Percentiles rank a stretch among this genome's conserved stretches.
Evolutionary conservation across 2,113 vertebrate species (phyloP).

Genomic region (Neolamprologus ventralis): DNA sequence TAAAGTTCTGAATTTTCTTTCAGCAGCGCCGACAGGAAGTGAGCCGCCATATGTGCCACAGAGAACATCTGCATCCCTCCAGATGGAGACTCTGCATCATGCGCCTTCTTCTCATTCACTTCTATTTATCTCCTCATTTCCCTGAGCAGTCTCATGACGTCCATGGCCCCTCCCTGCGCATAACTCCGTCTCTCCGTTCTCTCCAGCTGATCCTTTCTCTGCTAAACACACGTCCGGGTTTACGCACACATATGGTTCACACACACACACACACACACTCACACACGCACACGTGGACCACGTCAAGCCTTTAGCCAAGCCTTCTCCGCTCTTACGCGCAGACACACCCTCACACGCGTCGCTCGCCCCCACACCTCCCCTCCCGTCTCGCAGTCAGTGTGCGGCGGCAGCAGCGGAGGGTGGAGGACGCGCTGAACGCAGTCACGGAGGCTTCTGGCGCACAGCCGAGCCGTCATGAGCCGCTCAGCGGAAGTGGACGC

Average conservation of each 20-base stretch:
- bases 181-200: too few species aligned
- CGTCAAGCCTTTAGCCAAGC: background rate
- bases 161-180: background rate
- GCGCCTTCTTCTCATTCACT: background rate
- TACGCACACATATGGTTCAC: background rate
- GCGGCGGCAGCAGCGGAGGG: background rate
- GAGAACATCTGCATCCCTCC: background rate
- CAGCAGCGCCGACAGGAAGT: background rate
- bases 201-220: background rate
- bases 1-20: background rate
- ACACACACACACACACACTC: background rate
- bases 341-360: background rate
- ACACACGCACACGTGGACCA: background rate
- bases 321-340: background rate
- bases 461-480: conserved; percentile 37
- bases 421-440: background rate
- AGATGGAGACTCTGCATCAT: background rate
- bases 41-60: background rate
- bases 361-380: background rate
- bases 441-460: conserved; percentile 3
- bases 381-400: background rate
- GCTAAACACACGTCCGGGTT: background rate
- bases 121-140: background rate
- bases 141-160: background rate
- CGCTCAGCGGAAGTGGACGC: conserved; percentile 28